Base-by-base conservation (phyloP, 2,113 vertebrate species). In the Festucalex cinctus region DNA sequence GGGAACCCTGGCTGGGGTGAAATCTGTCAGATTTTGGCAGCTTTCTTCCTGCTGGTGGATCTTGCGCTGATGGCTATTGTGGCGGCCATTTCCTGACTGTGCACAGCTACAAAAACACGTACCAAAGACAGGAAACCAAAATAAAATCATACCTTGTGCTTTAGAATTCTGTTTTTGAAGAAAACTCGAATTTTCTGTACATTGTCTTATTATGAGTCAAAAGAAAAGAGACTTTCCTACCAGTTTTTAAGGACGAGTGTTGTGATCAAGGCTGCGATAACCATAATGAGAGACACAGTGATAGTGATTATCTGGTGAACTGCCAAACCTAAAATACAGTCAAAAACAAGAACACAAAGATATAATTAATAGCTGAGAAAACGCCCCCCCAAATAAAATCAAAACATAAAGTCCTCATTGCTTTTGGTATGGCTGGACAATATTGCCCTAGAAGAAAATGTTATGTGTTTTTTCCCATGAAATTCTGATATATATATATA, bases 221-320 rank as follows among this genome's bases (percentile, higher is more conserved):
- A 68, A 78, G 70, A 85, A 86, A 84, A 70, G 83, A 91, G 78
- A 87, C 74, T 85, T 88, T 91, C 97, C 95, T 98, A 99, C 97
- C 97, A 99, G 88, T 98, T 99, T 93, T 99, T 99, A 96, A 99
- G 96, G 94, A 99, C 97, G 85, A 99, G 94, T 80, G 97, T 99
- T 90, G 96, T 99, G 86, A 98, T 96, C 94, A 99, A 94, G 88
- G 97, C 97, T 46, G 97, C 97, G 66, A 97, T 94, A 85, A 99
- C 95, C 97, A 99, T 98, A 87, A 98, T 96, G 91, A 99, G 96
- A 86, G 97, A 98, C 91, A 99, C 96, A 75, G 97, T 98, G 92
- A 99, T 98, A 83, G 97, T 99, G 90, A 99, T 95, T 71, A 99
- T 94, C 95, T 99, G 97, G 92, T 99, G 97, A 76, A 98, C 95